Conservation (phyloP, 2,888 invertebrate genomes). For the Drosophila maculinotata region DNA sequence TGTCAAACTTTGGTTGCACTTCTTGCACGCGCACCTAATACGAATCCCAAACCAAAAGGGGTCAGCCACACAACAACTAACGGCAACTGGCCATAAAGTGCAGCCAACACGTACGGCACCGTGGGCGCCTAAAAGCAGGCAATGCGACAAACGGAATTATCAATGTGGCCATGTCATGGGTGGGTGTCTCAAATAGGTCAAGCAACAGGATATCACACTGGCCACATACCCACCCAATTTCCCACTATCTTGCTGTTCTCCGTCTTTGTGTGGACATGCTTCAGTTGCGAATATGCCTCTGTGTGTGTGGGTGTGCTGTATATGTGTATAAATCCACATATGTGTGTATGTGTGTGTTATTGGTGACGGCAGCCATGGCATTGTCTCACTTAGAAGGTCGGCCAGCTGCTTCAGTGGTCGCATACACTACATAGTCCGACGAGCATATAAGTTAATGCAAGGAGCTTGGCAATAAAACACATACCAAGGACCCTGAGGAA, state of each 20-base stretch:
- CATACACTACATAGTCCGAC: slow-evolving; percentile 9
- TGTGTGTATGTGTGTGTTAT: slow-evolving; percentile 7
- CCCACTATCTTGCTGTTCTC: background rate
- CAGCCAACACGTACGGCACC: slow-evolving; percentile 17
- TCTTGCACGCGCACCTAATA: too few relatives aligned
- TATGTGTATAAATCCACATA: background rate
- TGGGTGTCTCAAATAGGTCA: slow-evolving; percentile 48
- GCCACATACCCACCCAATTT: slow-evolving; percentile 1
- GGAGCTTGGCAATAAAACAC: too few relatives aligned
- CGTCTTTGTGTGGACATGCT: background rate
- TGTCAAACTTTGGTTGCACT: too few relatives aligned
- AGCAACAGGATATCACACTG: slow-evolving; percentile 55
- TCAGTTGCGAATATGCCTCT: slow-evolving; percentile 7
- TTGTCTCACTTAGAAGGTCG: slow-evolving; percentile 54
- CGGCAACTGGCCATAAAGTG: slow-evolving; percentile 22
- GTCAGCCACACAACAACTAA: slow-evolving; percentile 22
- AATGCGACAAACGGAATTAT: slow-evolving; percentile 58
- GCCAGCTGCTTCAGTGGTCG: slow-evolving; percentile 15
- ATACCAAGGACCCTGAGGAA: too few relatives aligned
- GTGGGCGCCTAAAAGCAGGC: slow-evolving; percentile 31
- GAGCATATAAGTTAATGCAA: slow-evolving; percentile 1
- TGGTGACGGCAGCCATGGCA: slow-evolving; percentile 50
- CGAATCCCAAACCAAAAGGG: too few relatives aligned
- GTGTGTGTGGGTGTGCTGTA: slow-evolving; percentile 1
- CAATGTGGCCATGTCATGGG: slow-evolving; percentile 33